Evolutionary conservation across 2,113 vertebrate species (phyloP), one percentile per base, ranked within the genome.

Genomic region (Gopherus evgoodei): DNA sequence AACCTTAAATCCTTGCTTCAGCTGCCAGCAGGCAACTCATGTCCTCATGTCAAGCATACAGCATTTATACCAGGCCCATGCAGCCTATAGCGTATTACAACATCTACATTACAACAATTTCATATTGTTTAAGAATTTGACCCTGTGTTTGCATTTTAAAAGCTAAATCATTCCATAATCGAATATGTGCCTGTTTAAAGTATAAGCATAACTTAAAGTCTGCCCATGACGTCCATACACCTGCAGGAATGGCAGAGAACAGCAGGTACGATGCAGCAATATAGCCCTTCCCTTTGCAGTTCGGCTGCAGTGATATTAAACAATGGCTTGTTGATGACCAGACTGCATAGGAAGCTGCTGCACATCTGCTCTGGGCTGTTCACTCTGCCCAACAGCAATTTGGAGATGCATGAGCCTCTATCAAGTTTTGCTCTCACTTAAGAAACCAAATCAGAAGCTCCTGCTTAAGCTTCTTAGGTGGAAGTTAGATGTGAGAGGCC

Each of bases 131-230:
- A 90, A 93, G 96, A 87, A 88, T 94, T 93, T 79, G 89, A 88
- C 92, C 85, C 50, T 4, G 65, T 84, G 89, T 85, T 89, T 94
- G 92, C 89, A 7, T 0, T 12, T 84, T 97, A 42, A 2, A 5
- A 81, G 95, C 94, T 96, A 96, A 96, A 96, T 96, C 94, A 96
- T 96, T 96, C 93, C 96, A 81, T 65, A n/a, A 1, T 79, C 89
- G 65, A 13, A 1, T 65, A 54, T 84, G 86, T 5, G 13, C 89
- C 57, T 94, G 47, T 82, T 84, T 29, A 81, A 52, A 96, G 83
- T 12, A 81, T 90, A 72, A 65, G 52, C 4, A 7, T n/a, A 53
- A 24, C 1, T 9, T 83, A 42, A 50, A 29, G 52, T 16, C 65
- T 78, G 75, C 79, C 49, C 52, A n/a, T 5, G 4, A 21, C 9